Percentiles rank a stretch among this genome's conserved stretches.
phyloP scores from a whole-genome alignment of 2,888 invertebrate species.

The Scaptomyza flava region DNA sequence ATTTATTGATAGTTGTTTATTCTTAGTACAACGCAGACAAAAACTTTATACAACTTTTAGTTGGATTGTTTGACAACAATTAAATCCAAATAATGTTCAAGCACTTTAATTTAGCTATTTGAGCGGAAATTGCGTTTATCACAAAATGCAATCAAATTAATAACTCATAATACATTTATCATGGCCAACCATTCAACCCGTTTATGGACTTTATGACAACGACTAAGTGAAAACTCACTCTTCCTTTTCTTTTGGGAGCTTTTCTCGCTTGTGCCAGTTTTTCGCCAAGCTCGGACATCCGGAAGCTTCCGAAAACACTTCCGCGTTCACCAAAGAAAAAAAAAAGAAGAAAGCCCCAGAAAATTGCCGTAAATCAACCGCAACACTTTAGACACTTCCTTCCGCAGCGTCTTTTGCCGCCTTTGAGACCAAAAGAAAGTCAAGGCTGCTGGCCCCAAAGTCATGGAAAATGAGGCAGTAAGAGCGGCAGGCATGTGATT shows the following conservation, averaged over 20 bases:
- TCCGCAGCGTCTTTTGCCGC: constrained; percentile 47
- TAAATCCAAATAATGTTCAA: background rate
- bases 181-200: constrained; percentile 38
- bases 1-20: too few relatives aligned
- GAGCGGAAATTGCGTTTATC: constrained; percentile 40
- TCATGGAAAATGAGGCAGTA: constrained; percentile 26
- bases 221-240: constrained; percentile 48
- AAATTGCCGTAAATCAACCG: constrained; percentile 64
- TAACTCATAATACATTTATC: constrained; percentile 52
- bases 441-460: constrained; percentile 30
- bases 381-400: constrained; percentile 66
- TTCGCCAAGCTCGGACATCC: constrained; percentile 49
- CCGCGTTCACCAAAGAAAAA: constrained; percentile 27
- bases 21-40: too few relatives aligned
- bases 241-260: background rate
- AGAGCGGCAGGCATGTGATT: constrained; percentile 65
- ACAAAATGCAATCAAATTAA: constrained; percentile 39
- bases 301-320: constrained; percentile 58
- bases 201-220: constrained; percentile 39
- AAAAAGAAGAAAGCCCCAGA: constrained; percentile 5
- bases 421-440: constrained; percentile 51
- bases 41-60: too few relatives aligned
- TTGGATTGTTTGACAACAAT: background rate
- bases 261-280: constrained; percentile 25
- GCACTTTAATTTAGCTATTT: background rate